phyloP scores from a whole-genome alignment of 2,113 vertebrate species.

The Mesoclemmys tuberculata region DNA sequence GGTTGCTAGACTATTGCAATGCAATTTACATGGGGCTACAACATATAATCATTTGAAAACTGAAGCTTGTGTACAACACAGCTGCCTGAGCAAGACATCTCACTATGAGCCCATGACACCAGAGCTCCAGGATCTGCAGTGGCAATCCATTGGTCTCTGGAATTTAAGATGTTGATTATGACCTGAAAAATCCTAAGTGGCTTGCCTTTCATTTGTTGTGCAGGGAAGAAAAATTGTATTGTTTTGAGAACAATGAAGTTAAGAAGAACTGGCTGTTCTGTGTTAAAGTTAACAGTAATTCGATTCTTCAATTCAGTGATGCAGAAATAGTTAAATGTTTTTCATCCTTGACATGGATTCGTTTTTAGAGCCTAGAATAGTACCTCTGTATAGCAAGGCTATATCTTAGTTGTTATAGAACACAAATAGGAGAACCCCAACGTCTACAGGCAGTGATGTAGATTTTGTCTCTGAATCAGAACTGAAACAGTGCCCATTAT shows the following conservation, averaged over 20 bases:
- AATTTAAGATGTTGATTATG: background rate
- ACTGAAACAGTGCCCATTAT: background rate
- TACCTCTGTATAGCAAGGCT: accelerated
- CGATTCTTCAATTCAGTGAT: background rate
- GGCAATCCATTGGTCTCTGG: accelerated
- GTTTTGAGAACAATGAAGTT: background rate
- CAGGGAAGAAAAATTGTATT: background rate
- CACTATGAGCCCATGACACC: background rate
- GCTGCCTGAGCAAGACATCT: background rate
- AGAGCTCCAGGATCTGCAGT: accelerated
- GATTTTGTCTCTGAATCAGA: background rate
- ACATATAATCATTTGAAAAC: conserved; percentile 51
- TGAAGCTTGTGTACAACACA: background rate
- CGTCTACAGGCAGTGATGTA: background rate
- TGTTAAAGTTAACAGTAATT: background rate
- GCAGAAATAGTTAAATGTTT: background rate
- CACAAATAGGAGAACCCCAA: background rate
- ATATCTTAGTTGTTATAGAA: background rate
- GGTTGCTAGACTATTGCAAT: background rate
- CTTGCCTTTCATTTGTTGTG: background rate
- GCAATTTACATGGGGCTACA: conserved; percentile 22
- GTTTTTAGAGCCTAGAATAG: accelerated
- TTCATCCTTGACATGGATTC: background rate
- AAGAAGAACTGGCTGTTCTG: background rate
- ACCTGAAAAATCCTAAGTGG: background rate